Conservation (phyloP, 2,888 invertebrate genomes). For the Biston betularia region DNA sequence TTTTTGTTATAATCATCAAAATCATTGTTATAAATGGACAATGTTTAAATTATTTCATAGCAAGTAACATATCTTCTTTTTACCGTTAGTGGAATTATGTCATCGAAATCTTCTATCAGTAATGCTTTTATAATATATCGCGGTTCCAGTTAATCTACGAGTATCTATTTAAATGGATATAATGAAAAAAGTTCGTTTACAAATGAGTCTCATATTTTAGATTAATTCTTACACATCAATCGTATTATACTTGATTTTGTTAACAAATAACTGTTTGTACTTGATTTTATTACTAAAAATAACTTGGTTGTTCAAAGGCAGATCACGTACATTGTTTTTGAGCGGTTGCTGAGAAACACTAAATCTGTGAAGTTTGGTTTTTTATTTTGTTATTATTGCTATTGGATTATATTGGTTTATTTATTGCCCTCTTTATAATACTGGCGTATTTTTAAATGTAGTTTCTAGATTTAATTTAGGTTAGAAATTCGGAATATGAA, state of each 20-base stretch:
- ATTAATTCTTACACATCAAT: background rate
- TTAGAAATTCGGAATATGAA: no score
- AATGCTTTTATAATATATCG: background rate
- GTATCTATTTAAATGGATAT: no score
- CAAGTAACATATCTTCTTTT: no score
- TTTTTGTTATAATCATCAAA: no score
- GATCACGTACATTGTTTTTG: background rate
- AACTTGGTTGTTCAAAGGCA: background rate
- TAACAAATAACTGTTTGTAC: background rate
- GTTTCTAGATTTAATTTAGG: no score
- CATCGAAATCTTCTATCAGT: no score
- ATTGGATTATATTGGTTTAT: background rate
- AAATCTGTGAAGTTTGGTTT: background rate
- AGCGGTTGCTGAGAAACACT: background rate
- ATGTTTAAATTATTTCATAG: no score
- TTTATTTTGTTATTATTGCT: background rate
- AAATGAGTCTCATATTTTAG: background rate
- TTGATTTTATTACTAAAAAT: background rate
- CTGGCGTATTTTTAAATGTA: no score
- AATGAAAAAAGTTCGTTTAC: background rate
- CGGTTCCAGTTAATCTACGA: background rate
- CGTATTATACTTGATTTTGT: background rate
- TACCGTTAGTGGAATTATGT: no score
- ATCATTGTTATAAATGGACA: no score
- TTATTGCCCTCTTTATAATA: background rate